These are phyloP conservation scores for Borostomias antarcticus DNA, from an alignment of 2,797 vertebrate species.

Conservation along the genomic window DNA sequence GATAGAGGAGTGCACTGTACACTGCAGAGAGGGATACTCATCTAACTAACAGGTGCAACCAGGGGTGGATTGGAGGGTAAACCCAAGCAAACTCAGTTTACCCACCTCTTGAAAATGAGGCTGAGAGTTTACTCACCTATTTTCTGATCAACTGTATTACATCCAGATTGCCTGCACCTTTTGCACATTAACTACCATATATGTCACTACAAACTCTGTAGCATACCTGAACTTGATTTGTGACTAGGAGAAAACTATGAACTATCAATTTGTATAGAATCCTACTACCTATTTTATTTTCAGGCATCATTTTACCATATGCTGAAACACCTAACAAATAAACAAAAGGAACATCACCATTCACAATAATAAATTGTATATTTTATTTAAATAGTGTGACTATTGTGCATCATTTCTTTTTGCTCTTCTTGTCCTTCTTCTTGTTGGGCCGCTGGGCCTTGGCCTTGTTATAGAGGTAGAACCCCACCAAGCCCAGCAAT, in stretches of 20 bases:
- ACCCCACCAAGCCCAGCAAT: constrained; percentile 88
- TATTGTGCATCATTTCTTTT: constrained; percentile 87
- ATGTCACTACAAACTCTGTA: background rate
- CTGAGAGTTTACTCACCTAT: no score
- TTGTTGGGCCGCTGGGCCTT: constrained; percentile 81
- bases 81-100: no score
- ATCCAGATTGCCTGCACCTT: background rate
- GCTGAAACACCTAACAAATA: background rate
- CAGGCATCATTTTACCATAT: background rate
- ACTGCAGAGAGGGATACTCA: constrained; percentile 21
- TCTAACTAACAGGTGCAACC: no score
- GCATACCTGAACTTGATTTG: background rate
- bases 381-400: constrained; percentile 78
- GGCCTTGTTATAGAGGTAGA: constrained; percentile 92
- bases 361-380: constrained; percentile 19
- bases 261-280: background rate
- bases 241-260: background rate
- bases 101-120: no score
- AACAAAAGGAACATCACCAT: constrained; percentile 34
- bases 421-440: constrained; percentile 96
- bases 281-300: background rate
- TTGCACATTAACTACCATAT: no score
- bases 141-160: no score
- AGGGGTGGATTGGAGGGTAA: no score
- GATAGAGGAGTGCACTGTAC: constrained; percentile 58